phyloP scores from a whole-genome alignment of 2,113 vertebrate genomes.

The Apaloderma vittatum region DNA sequence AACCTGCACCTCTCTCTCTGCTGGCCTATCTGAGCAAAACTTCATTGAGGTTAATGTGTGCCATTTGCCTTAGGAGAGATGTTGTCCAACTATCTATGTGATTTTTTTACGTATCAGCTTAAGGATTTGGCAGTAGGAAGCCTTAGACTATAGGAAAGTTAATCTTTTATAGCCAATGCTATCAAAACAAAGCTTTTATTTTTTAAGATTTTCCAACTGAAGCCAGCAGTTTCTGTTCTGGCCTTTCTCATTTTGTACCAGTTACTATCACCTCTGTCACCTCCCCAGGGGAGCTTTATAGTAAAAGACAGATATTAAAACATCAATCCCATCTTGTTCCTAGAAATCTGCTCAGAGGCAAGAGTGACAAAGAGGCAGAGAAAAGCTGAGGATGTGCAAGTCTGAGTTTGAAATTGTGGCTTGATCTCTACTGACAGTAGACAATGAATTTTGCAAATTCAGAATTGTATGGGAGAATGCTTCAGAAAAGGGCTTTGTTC shows the following conservation, averaged over 20 bases:
- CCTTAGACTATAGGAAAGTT: not conserved
- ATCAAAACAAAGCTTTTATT: not conserved
- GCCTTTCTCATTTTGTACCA: not conserved
- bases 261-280: not conserved
- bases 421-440: not conserved
- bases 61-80: not conserved
- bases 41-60: not conserved
- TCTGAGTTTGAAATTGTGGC: not conserved
- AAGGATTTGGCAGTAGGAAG: not conserved
- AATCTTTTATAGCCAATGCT: not conserved
- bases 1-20: not conserved
- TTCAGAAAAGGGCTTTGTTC: not conserved
- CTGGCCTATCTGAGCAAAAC: not conserved
- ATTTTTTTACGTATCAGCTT: not conserved
- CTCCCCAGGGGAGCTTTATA: not conserved
- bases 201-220: not conserved
- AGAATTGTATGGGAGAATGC: not conserved
- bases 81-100: not conserved
- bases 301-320: not conserved
- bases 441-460: not conserved
- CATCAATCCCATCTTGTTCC: not conserved
- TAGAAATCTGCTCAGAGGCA: not conserved
- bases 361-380: not conserved
- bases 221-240: not conserved
- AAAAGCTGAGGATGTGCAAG: fast-evolving